These are phyloP conservation scores for Plebejus anna DNA, from an alignment of 2,888 invertebrate genomes.

Conservation along the genomic window DNA sequence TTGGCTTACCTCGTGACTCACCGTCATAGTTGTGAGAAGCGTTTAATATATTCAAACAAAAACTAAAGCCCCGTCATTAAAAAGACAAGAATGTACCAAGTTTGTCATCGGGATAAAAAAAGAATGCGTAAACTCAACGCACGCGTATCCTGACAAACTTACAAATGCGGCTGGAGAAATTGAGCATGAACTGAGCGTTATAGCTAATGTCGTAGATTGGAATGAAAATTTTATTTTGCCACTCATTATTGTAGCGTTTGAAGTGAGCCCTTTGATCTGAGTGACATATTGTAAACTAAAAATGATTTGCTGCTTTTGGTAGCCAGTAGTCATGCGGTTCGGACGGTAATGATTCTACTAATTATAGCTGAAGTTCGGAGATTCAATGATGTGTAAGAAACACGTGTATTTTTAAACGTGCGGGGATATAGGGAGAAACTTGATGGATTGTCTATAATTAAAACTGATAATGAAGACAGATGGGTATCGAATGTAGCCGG, in stretches of 20 bases:
- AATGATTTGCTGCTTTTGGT: slow-evolving; percentile 62
- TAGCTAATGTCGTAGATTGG: slow-evolving; percentile 41
- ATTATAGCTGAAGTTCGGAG: slow-evolving; percentile 56
- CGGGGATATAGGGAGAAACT: slow-evolving; percentile 37
- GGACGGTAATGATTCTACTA: slow-evolving; percentile 55
- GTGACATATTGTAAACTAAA: slow-evolving; percentile 70
- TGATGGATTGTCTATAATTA: slow-evolving; percentile 45
- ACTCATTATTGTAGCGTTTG: slow-evolving; percentile 60
- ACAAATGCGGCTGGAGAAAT: slow-evolving; percentile 37
- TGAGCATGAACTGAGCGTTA: slow-evolving; percentile 42
- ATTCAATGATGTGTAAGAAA: slow-evolving; percentile 56
- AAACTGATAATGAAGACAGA: slow-evolving; percentile 42
- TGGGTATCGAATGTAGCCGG: slow-evolving; percentile 35
- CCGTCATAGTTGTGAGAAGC: background rate
- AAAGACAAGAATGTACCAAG: slow-evolving; percentile 42
- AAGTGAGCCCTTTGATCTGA: slow-evolving; percentile 71
- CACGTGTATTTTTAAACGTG: slow-evolving; percentile 34
- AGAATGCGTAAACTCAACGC: slow-evolving; percentile 44
- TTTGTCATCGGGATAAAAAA: slow-evolving; percentile 69
- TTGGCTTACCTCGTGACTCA: slow-evolving; percentile 12
- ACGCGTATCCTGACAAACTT: slow-evolving; percentile 37
- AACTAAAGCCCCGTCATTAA: slow-evolving; percentile 11
- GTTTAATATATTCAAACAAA: slow-evolving; percentile 26
- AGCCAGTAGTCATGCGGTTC: slow-evolving; percentile 48
- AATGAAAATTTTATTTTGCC: slow-evolving; percentile 47